Evolutionary conservation across 2,888 invertebrate species (phyloP), one percentile per base, ranked within the genome.

Genomic region (Arenicola marina): DNA sequence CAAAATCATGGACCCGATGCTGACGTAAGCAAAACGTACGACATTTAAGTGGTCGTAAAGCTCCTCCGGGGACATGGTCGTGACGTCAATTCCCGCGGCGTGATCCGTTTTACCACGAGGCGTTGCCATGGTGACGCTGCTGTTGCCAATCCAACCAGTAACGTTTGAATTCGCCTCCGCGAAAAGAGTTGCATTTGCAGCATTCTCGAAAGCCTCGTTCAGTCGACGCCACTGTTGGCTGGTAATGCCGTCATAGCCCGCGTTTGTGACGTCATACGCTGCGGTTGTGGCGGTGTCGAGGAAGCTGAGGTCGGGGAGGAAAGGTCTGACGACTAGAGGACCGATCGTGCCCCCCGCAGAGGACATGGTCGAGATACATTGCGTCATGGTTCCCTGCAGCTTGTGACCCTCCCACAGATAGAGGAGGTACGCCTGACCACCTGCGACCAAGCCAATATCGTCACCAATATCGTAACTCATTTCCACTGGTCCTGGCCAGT

Each of bases 391-490:
- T 7, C 58, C 57, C 46, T 58, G 38, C 4, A 58, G 28, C n/a
- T 55, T 34, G 24, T 57, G 61, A 18, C 56, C 51, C 3, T n/a
- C 18, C 66, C 63, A 64, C 11, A 66, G 46, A 11, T 51, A 24
- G 24, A 66, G n/a, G 44, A 59, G 54, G 55, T 66, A 66, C 4
- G 58, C 46, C 59, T 66, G 66, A 26, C 60, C 62, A 24, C 57
- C 66, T 64, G 51, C 24, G 56, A 60, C n/a, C 7, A 18, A 21
- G 24, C 24, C 48, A 24, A 48, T 21, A 51, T 63, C 2, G 63
- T 38, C 7, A 63, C 60, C 66, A 62, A 66, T 21, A 63, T 4
- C 18, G 57, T 57, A n/a, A n/a, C n/a, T n/a, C n/a, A n/a, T n/a
- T n/a, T n/a, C n/a, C n/a, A n/a, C n/a, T n/a, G n/a, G n/a, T n/a